Conservation (phyloP, 37 sponge, comb jelly and placozoan genomes). For the Halichondria panicea region DNA sequence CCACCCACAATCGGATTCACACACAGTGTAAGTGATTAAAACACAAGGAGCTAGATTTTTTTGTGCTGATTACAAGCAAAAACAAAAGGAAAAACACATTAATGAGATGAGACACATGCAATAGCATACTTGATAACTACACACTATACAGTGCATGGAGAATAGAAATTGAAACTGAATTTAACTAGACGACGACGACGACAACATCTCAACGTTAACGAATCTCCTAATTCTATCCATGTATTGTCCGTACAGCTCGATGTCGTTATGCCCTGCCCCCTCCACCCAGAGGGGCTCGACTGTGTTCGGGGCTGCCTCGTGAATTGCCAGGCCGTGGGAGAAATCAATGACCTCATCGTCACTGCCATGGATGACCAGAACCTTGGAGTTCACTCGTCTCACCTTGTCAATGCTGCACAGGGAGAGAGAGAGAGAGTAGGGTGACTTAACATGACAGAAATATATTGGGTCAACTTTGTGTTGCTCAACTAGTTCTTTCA, state of each 20-base stretch:
- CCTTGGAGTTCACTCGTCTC: slow-evolving; percentile 73
- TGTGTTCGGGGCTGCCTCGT: slow-evolving; percentile 88
- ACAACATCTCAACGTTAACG: slow-evolving; percentile 78
- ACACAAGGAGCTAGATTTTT: too few relatives aligned
- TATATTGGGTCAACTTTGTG: too few relatives aligned
- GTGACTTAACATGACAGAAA: background rate
- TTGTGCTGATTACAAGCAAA: too few relatives aligned
- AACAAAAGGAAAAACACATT: too few relatives aligned
- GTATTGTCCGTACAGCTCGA: slow-evolving; percentile 95
- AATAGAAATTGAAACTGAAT: too few relatives aligned
- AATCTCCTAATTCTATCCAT: slow-evolving; percentile 91
- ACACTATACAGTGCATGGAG: too few relatives aligned
- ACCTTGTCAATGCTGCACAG: slow-evolving; percentile 84
- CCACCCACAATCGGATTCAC: too few relatives aligned
- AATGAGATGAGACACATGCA: too few relatives aligned
- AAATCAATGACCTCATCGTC: slow-evolving; percentile 99
- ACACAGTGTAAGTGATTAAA: too few relatives aligned
- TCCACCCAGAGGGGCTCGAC: slow-evolving; percentile 99
- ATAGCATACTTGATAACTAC: too few relatives aligned
- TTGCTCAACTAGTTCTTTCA: too few relatives aligned
- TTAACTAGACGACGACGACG: too few relatives aligned
- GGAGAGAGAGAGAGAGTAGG: slow-evolving; percentile 1
- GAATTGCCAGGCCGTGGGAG: slow-evolving; percentile 92
- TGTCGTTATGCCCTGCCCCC: slow-evolving; percentile 99
- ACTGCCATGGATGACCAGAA: slow-evolving; percentile 97